Evolutionary conservation across 2,113 vertebrate species (phyloP).

Genomic region (Caranx ignobilis): DNA sequence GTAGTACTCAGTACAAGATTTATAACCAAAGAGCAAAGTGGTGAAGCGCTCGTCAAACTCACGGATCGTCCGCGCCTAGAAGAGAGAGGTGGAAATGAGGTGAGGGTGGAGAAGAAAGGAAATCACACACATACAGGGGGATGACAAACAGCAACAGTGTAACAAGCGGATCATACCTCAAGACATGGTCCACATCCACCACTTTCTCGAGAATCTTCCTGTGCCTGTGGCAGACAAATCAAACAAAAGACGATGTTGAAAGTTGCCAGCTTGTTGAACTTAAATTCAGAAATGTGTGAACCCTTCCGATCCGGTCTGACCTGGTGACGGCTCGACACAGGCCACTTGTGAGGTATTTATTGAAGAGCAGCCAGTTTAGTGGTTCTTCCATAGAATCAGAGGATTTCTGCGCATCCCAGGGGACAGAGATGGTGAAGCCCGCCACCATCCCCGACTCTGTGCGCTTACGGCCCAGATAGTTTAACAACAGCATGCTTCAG

Average conservation of each 20-base stretch:
- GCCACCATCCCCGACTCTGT: constrained; percentile 79
- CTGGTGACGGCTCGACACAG: constrained; percentile 70
- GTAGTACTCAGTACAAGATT: constrained; percentile 85
- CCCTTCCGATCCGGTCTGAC: constrained; percentile 39
- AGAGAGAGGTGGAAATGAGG: neutral
- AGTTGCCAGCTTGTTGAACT: too few species aligned
- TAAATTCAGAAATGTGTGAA: neutral
- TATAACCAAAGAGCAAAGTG: constrained; percentile 85
- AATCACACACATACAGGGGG: neutral
- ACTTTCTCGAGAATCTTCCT: constrained; percentile 83
- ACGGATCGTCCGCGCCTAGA: constrained; percentile 84
- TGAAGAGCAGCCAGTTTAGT: constrained; percentile 89
- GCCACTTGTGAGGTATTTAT: constrained; percentile 75
- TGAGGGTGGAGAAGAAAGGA: fast-evolving
- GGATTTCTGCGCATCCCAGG: constrained; percentile 86
- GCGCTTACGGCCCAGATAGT: constrained; percentile 83
- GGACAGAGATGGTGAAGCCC: constrained; percentile 83
- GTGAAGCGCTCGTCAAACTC: constrained; percentile 89
- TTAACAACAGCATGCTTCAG: constrained; percentile 86
- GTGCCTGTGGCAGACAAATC: constrained; percentile 71
- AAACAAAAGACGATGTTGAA: too few species aligned
- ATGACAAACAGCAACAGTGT: fast-evolving
- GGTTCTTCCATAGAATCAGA: constrained; percentile 84
- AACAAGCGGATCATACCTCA: constrained; percentile 76
- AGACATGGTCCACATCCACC: constrained; percentile 84